Evolutionary conservation across 1,140 invertebrate species (phyloP), one percentile per base, ranked within the genome.

Genomic region (Hylaeus anthracinus): DNA sequence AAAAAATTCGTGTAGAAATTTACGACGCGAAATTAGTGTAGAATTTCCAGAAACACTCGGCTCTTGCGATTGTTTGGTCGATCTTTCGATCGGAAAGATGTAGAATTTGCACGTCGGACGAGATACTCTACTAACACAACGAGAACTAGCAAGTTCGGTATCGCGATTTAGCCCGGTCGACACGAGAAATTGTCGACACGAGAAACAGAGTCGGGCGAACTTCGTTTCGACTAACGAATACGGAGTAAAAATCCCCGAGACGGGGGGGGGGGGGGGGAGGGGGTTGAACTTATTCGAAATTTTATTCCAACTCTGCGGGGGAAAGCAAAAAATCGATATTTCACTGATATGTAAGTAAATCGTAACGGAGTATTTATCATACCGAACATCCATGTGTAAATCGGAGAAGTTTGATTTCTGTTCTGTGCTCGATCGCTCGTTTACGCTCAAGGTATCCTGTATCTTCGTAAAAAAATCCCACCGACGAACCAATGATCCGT

Each of bases 291-390:
- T 26, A 26, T 26, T 26, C 26, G 26, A 26, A 26, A 26, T 26
- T 26, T 26, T 26, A 26, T 0, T 26, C 26, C 26, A 26, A 26
- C 26, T 26, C 26, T 26, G 26, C 26, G 26, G 0, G 41, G 9
- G 55, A 72, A 63, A 76, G 53, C 48, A 56, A 63, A 72, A 15
- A 66, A 70, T 78, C 51, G 56, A 63, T 78, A 70, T 63, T 14
- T 45, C 15, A n/a, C 14, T 63, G 78, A 80, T 80, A 69, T 55
- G 72, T 67, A 53, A 61, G 45, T 53, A 80, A 80, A 80, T 43
- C 5, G 64, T 70, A 72, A 72, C 1, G 41, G 15, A 53, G 58
- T 3, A 10, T 9, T 37, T 53, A 41, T 5, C n/a, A 37, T 60
- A 45, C 12, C 41, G 45, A 72, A 12, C n/a, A 41, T 65, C 37